Percentiles rank a stretch among this genome's conserved stretches.
These are phyloP conservation scores for Upupa epops DNA, from an alignment of 2,113 vertebrate species.

Conservation along the genomic window DNA sequence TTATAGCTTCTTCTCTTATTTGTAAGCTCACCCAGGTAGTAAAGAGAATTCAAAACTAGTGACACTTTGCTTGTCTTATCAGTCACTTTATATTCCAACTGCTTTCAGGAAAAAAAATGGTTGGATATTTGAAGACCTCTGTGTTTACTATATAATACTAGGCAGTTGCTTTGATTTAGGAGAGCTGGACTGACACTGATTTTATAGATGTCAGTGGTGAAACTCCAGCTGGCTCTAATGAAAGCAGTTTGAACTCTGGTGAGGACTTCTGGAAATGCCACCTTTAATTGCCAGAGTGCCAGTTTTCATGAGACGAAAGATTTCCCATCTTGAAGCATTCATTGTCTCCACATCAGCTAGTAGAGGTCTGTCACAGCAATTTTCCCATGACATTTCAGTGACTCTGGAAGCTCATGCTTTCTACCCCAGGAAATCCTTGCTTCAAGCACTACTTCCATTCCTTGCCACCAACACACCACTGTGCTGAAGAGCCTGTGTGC, in stretches of 20 bases:
- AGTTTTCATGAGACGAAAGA: background rate
- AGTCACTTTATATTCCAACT: background rate
- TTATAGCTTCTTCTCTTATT: background rate
- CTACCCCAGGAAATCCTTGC: background rate
- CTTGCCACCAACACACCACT: accelerated
- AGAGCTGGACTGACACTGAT: background rate
- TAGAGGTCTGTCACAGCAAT: background rate
- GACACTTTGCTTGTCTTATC: background rate
- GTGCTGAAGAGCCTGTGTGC: background rate
- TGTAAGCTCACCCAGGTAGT: background rate
- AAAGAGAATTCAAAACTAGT: background rate
- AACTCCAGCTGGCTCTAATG: background rate
- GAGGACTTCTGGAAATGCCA: background rate
- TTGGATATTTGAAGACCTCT: background rate
- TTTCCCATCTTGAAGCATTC: background rate
- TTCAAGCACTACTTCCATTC: background rate
- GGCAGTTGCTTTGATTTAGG: background rate
- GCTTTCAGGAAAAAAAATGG: background rate
- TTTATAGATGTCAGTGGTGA: background rate
- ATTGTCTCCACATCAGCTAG: background rate
- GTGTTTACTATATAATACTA: background rate
- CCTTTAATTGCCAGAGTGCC: background rate
- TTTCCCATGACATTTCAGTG: background rate
- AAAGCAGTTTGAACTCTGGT: background rate
- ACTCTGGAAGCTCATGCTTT: background rate